Evolutionary conservation across 2,888 invertebrate genomes (phyloP).

Genomic region (Galeruca laticollis): DNA sequence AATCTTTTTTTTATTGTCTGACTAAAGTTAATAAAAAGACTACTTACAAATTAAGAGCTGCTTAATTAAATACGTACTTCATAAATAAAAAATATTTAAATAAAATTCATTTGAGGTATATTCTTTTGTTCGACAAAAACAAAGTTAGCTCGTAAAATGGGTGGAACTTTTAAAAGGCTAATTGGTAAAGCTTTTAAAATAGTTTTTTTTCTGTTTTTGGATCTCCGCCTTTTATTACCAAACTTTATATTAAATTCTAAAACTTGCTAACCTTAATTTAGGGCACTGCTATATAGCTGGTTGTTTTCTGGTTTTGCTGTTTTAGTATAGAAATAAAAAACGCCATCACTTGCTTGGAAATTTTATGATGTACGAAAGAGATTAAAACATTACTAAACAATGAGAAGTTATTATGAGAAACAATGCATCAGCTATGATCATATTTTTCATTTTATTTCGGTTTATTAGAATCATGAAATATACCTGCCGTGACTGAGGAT

Average conservation of each 20-base stretch:
- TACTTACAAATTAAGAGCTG: background rate
- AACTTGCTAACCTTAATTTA: constrained; percentile 50
- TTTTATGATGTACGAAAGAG: constrained; percentile 15
- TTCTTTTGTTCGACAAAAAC: constrained; percentile 44
- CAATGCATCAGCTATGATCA: background rate
- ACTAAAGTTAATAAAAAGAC: background rate
- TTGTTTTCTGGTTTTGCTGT: constrained; percentile 13
- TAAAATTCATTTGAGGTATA: constrained; percentile 43
- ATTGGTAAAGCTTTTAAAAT: constrained; percentile 50
- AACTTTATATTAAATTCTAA: constrained; percentile 51
- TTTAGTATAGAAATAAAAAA: constrained; percentile 7
- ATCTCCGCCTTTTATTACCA: constrained; percentile 45
- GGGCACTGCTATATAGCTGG: constrained; percentile 42
- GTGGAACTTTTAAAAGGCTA: constrained; percentile 46
- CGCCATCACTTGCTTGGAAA: constrained; percentile 11
- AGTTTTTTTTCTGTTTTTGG: constrained; percentile 42
- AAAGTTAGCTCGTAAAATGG: constrained; percentile 44
- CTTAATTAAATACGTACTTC: background rate
- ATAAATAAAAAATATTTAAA: constrained; percentile 39
- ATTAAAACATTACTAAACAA: constrained; percentile 9
- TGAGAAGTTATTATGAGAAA: background rate
- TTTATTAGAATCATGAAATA: constrained; percentile 6
- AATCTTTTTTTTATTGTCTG: no score
- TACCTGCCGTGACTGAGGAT: background rate
- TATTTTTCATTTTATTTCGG: background rate